Conservation (phyloP, 2,888 invertebrate species). For the Protonemura montana region DNA sequence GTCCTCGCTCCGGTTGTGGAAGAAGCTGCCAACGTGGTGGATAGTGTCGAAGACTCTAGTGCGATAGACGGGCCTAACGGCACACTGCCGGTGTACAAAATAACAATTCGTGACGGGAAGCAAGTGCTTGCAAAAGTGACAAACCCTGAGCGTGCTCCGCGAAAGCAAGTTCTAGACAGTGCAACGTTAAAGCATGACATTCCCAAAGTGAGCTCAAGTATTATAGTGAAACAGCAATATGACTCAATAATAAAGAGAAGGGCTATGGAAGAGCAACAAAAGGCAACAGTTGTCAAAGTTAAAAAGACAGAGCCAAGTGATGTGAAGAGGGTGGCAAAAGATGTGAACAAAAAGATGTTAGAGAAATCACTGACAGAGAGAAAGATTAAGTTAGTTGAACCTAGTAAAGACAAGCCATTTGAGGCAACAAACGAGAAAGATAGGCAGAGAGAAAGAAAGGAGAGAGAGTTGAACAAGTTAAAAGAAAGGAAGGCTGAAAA, state of each 20-base stretch:
- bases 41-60: conserved; percentile 39
- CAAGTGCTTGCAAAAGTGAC: conserved; percentile 71
- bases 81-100: conserved; percentile 64
- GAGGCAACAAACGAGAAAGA: conserved; percentile 57
- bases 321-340: conserved; percentile 42
- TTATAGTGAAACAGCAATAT: conserved; percentile 23
- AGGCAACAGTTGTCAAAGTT: conserved; percentile 27
- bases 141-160: conserved; percentile 46
- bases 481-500: conserved; percentile 55
- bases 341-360: conserved; percentile 33
- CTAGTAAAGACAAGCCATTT: conserved; percentile 52
- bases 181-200: conserved; percentile 41
- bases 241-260: conserved; percentile 39
- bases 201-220: background rate
- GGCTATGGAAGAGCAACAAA: conserved; percentile 10
- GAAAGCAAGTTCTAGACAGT: conserved; percentile 41
- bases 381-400: conserved; percentile 41
- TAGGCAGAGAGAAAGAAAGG: conserved; percentile 51
- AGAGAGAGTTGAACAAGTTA: conserved; percentile 52
- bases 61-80: conserved; percentile 44
- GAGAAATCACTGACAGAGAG: conserved; percentile 35
- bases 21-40: conserved; percentile 55
- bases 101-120: conserved; percentile 76
- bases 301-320: conserved; percentile 42
- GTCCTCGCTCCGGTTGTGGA: conserved; percentile 60